Evolutionary conservation across 2,113 vertebrate genomes (phyloP), one percentile per base, ranked within the genome.

Genomic region (Cisticola juncidis): DNA sequence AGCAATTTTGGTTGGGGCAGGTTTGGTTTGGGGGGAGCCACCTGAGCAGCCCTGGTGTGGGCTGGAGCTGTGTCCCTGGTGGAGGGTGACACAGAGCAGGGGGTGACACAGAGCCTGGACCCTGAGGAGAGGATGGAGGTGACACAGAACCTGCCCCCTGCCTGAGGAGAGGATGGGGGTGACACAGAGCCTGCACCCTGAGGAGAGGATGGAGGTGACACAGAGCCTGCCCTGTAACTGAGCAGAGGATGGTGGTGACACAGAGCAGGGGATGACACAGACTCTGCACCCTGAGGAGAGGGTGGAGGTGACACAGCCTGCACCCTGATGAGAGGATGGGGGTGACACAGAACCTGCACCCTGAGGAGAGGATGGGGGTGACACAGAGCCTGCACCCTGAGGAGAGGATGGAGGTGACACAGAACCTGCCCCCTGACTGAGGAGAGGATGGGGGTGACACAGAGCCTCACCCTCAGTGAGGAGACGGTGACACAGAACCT

Each of bases 11-110:
- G 29, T 33, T 58, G 54, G 44, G 31, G 25, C 21, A 68, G 50
- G 3, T 56, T 88, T 69, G 68, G 8, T 3, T 2, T 60, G 40
- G 5, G 36, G 31, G 4, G 11, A 69, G 35, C 40, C 7, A 1
- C 0, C 0, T 23, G 57, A 68, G 26, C 19, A 54, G 12, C n/a
- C 29, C 9, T 9, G 47, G 4, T n/a, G 12, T 36, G 47, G 51
- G 79, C 61, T 92, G 45, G 15, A 50, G 51, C 9, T 71, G 19
- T 54, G n/a, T 13, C 33, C 40, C 53, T 3, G 2, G 4, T 62
- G 58, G 58, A 77, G 35, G 22, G 2, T 61, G 38, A 38, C 38
- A 38, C 38, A 38, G 38, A 38, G 38, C 38, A 38, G 38, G 38
- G 38, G 38, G 38, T 38, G 38, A 11, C 38, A 38, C 38, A 38